Base-by-base conservation (phyloP, 2,113 vertebrate genomes). In the Acrocephalus kingi region DNA sequence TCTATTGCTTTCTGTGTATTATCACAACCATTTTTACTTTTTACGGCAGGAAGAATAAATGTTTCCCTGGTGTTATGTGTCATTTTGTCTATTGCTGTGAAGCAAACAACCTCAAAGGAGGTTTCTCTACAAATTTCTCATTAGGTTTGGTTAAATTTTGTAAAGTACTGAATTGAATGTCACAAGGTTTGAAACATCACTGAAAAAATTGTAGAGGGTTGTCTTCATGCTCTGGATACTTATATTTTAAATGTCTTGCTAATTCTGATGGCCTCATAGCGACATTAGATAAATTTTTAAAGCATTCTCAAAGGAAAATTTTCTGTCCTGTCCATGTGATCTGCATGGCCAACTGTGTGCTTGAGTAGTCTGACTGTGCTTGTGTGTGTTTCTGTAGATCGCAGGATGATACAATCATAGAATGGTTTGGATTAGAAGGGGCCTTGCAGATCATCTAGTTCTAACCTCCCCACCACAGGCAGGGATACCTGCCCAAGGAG, bases 181-280 rank as follows among this genome's bases (percentile, higher is more conserved):
- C 35, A 35, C 3, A 5, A 27, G 15, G 16, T 6, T 71, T 71
- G 62, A 56, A 93, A 62, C 6, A 15, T 19, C 0, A 0, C 24
- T 85, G 41, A 71, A 79, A 84, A 62, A 48, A 45, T 2, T n/a
- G n/a, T 48, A 43, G 30, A 52, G 5, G 1, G 48, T 82, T 69
- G 13, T 82, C 35, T 74, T 73, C 11, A 4, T 73, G 59, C 16
- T 55, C 37, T 54, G n/a, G 19, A n/a, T 61, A 33, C 41, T 51
- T 66, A 56, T 18, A 9, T 78, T 75, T 78, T 41, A 72, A 67
- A 76, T 52, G 21, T 43, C 43, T 63, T 51, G 37, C 18, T 73
- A 51, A 45, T 73, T 73, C 37, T 73, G 21, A 28, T 51, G 59
- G 37, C 31, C 51, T 81, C 22, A 45, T 15, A 37, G 13, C 58